Evolutionary conservation across 2,113 vertebrate species (phyloP), one percentile per base, ranked within the genome.

Genomic region (Tonatia bakeri): DNA sequence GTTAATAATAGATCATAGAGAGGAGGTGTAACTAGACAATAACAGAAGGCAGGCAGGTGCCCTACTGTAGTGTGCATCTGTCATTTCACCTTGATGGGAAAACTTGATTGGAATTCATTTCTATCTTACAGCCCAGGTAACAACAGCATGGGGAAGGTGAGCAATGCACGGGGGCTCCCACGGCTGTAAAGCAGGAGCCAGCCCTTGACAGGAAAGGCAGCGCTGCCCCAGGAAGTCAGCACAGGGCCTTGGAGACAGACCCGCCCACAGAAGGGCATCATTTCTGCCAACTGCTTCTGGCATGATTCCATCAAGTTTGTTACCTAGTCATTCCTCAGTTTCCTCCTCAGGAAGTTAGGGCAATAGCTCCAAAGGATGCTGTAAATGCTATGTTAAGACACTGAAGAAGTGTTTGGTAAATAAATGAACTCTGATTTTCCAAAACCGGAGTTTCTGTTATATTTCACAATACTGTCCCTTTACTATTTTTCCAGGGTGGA

Each of bases 211-310:
- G 67, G 17, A 5, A 4, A 72, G 20, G 12, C 7, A 20, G 1
- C 0, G 0, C 0, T 31, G 4, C 43, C 43, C 75, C 4, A 3
- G 5, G 3, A 38, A 3, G 6, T 31, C 65, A 20, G 24, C 59
- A 17, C 3, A 1, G 0, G 1, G 2, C 56, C 31, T 8, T 81
- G 10, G 50, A 43, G 7, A 38, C 0, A 10, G 5, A 12, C 7
- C 1, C 2, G 4, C 8, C 1, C 2, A 7, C 4, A 20, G 7
- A 2, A 0, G 14, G 14, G 26, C 7, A 19, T 14, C n/a, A 9
- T 65, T 43, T 24, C 22, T 36, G 47, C 20, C 20, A 70, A 2
- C 8, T 3, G 9, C 19, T 28, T 16, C 9, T 17, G 38, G 8
- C 4, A 7, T 47, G 43, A 15, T 56, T 50, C n/a, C 45, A 5